These are phyloP conservation scores for Adineta ricciae DNA, from an alignment of 2,888 invertebrate species.

Conservation along the genomic window DNA sequence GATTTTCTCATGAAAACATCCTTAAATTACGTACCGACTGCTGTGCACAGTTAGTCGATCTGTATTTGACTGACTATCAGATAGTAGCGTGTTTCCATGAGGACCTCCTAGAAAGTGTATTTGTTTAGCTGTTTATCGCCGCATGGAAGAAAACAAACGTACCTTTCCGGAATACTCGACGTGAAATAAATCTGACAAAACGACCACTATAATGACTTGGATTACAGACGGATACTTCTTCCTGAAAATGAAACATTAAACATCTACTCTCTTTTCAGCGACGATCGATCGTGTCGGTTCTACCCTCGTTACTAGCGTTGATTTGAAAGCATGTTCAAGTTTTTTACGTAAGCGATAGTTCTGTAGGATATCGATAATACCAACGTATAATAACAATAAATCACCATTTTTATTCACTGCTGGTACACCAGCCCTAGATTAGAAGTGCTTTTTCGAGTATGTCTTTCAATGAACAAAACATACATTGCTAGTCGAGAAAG, in stretches of 20 bases:
- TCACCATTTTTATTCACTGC: constrained; percentile 29
- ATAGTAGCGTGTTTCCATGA: background rate
- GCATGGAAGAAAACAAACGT: no score
- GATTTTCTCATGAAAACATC: no score
- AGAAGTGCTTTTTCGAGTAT: background rate
- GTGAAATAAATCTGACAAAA: constrained; percentile 28
- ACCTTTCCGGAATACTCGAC: constrained; percentile 30
- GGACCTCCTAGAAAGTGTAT: background rate
- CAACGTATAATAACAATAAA: constrained; percentile 63
- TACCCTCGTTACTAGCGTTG: constrained; percentile 6
- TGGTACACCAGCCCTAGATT: constrained; percentile 23
- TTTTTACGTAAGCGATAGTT: constrained; percentile 93
- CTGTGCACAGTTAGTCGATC: background rate
- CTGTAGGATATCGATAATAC: constrained; percentile 96
- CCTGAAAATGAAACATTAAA: constrained; percentile 20
- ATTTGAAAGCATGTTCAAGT: constrained; percentile 77
- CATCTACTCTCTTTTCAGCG: background rate
- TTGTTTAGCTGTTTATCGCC: no score
- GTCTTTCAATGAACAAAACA: background rate
- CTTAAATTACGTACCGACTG: background rate
- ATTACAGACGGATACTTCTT: constrained; percentile 31
- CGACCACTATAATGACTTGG: constrained; percentile 33
- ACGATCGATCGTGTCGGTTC: no score
- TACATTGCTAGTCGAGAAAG: constrained; percentile 3
- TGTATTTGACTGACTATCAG: constrained; percentile 15